Evolutionary conservation across 2,113 vertebrate species (phyloP), one percentile per base, ranked within the genome.

Genomic region (Baryphthengus martii): DNA sequence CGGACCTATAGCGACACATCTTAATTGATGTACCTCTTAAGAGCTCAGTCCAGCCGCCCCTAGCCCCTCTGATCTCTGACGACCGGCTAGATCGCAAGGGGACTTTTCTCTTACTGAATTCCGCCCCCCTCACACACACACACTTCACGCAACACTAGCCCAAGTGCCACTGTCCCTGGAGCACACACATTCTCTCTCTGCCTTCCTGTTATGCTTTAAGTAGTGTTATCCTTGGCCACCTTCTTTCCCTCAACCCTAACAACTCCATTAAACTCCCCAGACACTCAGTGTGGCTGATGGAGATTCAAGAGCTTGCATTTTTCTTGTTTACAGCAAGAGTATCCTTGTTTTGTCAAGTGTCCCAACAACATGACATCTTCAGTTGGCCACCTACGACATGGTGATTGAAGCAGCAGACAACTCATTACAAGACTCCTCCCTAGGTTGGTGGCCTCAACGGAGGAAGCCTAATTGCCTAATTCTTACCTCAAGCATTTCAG

Each of bases 401-500:
- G n/a, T 72, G 86, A 93, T 40, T 23, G 56, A 62, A 79, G 70
- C 40, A 82, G 26, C 39, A 93, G 61, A 59, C 42, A 87, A 9
- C n/a, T 63, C 44, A 33, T 26, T 44, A 42, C 8, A 8, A 83
- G 53, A 14, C 85, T 95, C 85, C 88, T 93, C 89, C 94, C 74
- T 79, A 45, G n/a, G 55, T 24, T 55, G 7, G 77, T 59, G 81
- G 78, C 74, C 59, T 67, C 84, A 35, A 6, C 2, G 6, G 40
- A 92, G 74, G 95, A 92, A 81, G 68, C 53, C 40, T 78, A 79
- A 45, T 96, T 91, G 82, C 91, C 33, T 52, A 94, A 94, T 90
- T 94, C 62, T 70, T 88, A 82, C 93, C 85, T 47, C 17, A 3
- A 71, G 93, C 88, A 92, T 74, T 90, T 63, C 61, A 77, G 82